phyloP scores from a whole-genome alignment of 2,888 invertebrate species.

The Baccha elongata region DNA sequence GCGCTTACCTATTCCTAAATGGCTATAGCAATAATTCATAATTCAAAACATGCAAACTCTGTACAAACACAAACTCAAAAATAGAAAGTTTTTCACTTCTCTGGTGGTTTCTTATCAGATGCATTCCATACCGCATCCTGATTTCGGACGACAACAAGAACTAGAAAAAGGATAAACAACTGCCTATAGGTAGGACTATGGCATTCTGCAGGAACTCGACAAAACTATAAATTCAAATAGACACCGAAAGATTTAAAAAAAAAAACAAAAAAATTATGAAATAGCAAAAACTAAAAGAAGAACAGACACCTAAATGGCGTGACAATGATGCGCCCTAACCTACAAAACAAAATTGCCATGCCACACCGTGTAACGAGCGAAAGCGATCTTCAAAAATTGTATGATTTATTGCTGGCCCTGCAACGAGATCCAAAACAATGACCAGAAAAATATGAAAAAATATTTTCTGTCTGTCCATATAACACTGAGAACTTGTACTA shows the following conservation, averaged over 20 bases:
- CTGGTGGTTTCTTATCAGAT: conserved; percentile 68
- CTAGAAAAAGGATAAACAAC: conserved; percentile 49
- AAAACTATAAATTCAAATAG: conserved; percentile 47
- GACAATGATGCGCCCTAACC: conserved; percentile 72
- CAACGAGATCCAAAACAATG: conserved; percentile 53
- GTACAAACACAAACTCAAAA: conserved; percentile 35
- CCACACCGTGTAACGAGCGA: conserved; percentile 79
- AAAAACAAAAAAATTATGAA: conserved; percentile 9
- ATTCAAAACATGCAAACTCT: conserved; percentile 44
- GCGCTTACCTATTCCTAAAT: conserved; percentile 67
- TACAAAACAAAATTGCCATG: conserved; percentile 61
- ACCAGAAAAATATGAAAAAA: conserved; percentile 61
- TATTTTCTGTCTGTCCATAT: conserved; percentile 33
- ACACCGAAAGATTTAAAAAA: background rate
- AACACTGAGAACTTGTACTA: conserved; percentile 5
- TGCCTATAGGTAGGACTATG: conserved; percentile 26
- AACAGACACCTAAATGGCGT: conserved; percentile 67
- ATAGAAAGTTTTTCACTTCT: conserved; percentile 58
- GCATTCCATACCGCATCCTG: conserved; percentile 63
- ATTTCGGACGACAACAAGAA: conserved; percentile 17
- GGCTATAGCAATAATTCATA: conserved; percentile 60
- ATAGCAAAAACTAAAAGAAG: conserved; percentile 34
- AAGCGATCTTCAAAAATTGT: conserved; percentile 77
- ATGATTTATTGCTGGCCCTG: conserved; percentile 80
- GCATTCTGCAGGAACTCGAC: conserved; percentile 24